These are phyloP conservation scores for Vulpes lagopus DNA, from an alignment of 2,113 vertebrate species.

Conservation along the genomic window DNA sequence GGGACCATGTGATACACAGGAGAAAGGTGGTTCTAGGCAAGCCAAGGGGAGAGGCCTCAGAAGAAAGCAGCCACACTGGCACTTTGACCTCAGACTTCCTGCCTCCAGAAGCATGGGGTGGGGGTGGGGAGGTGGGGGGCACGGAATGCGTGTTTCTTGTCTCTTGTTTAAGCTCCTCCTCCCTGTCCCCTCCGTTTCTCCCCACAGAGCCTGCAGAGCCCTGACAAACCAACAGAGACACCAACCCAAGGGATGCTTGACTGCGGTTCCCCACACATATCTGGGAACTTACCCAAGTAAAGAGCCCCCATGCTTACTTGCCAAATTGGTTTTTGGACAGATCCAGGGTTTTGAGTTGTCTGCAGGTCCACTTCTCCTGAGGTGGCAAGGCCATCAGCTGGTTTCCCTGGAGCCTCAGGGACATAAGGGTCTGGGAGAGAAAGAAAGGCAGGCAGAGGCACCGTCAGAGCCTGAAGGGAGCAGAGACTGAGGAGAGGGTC, in stretches of 20 bases:
- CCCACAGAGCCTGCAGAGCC: rapidly evolving
- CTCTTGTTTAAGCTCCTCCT: rapidly evolving
- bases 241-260: rapidly evolving
- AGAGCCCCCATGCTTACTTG: conserved; percentile 89
- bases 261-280: rapidly evolving
- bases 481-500: rapidly evolving
- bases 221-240: rapidly evolving
- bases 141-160: rapidly evolving
- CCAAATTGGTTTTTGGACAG: conserved; percentile 97
- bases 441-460: conserved; percentile 59
- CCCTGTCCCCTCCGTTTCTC: too few species aligned
- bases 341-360: conserved; percentile 93
- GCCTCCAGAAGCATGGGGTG: too few species aligned
- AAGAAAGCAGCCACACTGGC: rapidly evolving
- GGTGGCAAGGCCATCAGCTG: conserved; percentile 90
- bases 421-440: conserved; percentile 89
- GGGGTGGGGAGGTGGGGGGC: too few species aligned
- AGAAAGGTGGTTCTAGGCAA: rapidly evolving
- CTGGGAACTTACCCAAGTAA: rapidly evolving
- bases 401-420: conserved; percentile 93
- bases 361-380: conserved; percentile 94
- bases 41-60: not conserved
- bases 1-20: rapidly evolving
- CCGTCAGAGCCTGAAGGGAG: conserved; percentile 32
- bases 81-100: not conserved